Evolutionary conservation across 1,140 invertebrate genomes (phyloP).

Genomic region (Galleria mellonella): DNA sequence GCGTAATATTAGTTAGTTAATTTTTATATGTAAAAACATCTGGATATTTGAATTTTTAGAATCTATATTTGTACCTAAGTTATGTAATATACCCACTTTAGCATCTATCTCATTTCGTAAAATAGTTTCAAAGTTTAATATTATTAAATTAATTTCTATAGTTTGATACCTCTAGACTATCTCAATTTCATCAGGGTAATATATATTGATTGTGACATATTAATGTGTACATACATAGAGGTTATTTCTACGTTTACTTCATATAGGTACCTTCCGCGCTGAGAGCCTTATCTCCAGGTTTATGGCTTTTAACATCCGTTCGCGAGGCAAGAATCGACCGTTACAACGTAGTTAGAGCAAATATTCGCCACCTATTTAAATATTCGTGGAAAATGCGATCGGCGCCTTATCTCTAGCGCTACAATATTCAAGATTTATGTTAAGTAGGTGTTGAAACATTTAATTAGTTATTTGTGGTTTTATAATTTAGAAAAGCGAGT

Average conservation of each 20-base stretch:
- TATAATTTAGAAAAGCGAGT: neutral
- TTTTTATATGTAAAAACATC: too few relatives aligned
- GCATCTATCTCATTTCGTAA: too few relatives aligned
- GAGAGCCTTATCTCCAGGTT: constrained; percentile 25
- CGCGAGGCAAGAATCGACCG: constrained; percentile 22
- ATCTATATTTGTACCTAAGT: too few relatives aligned
- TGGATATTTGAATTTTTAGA: too few relatives aligned
- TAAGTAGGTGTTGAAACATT: too few relatives aligned
- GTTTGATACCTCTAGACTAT: too few relatives aligned
- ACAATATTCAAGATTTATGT: neutral
- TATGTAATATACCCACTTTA: too few relatives aligned
- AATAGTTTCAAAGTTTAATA: too few relatives aligned
- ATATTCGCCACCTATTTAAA: constrained; percentile 25
- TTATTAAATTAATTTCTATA: too few relatives aligned
- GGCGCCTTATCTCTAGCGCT: constrained; percentile 10
- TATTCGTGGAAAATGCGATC: constrained; percentile 14
- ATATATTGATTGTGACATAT: constrained; percentile 18
- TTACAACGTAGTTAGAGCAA: constrained; percentile 27
- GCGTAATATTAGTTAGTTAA: too few relatives aligned
- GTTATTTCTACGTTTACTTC: neutral
- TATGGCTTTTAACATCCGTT: constrained; percentile 28
- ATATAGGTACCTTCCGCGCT: constrained; percentile 5
- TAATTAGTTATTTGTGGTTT: neutral
- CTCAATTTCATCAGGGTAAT: neutral
- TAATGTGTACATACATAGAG: constrained; percentile 6